Base-by-base conservation (phyloP, 2,888 invertebrate genomes). In the Operophtera brumata region DNA sequence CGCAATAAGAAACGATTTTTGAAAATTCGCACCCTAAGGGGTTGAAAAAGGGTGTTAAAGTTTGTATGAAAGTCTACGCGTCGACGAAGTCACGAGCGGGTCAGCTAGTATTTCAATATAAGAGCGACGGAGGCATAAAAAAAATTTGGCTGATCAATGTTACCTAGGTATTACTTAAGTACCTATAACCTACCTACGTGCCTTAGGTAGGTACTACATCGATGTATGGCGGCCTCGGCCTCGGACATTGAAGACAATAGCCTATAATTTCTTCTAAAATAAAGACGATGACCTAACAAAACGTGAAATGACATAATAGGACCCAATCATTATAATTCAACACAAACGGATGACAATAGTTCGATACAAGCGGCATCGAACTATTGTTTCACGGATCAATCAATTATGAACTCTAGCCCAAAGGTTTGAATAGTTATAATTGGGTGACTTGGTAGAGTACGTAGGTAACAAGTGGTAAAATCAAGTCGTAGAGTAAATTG, bases 291-390 rank as follows among this genome's bases (percentile, higher is more conserved):
- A 48, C 26, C 13, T 37, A 44, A 49, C 35, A 39, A 39, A 43
- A 37, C 51, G 39, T 36, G 30, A 40, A 44, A 47, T 58, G 51
- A 58, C 56, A 51, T 53, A 59, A 49, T 44, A 52, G 49, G 37
- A 34, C n/a, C 36, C 36, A 52, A 41, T 41, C 51, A 61, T 63
- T 63, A 50, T 46, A 58, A 62, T 62, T 62, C 58, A 48, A 55
- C 20, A 13, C 59, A 52, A 44, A 50, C 49, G 28, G n/a, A n/a
- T n/a, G n/a, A n/a, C n/a, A n/a, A n/a, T n/a, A n/a, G n/a, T n/a
- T n/a, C n/a, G n/a, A n/a, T n/a, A n/a, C n/a, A 40, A 36, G 34
- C 47, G 36, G 49, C 57, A 55, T 47, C 32, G 32, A 37, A 12
- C 51, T 25, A 52, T 54, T 49, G 49, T 52, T 49, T 59, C 39